Evolutionary conservation across 1,140 invertebrate species (phyloP), one percentile per base, ranked within the genome.

Genomic region (Anadara kagoshimensis): DNA sequence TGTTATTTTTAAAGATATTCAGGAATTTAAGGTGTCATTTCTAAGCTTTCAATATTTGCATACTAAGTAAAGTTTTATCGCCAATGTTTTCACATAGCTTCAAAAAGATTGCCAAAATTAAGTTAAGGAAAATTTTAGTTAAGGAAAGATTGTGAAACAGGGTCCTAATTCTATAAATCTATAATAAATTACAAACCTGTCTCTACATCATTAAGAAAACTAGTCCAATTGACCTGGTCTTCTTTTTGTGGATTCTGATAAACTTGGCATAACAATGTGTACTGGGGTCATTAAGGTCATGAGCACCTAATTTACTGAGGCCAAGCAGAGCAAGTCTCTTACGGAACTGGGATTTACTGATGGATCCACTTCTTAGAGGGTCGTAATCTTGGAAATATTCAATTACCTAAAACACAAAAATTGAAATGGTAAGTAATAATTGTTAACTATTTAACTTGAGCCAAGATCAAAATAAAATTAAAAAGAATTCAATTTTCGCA

Each of bases 361-460:
- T 86, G 4, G 78, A 83, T 5, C 88, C 88, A 77, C 78, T 85
- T 43, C 86, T 75, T 24, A 90, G 77, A 7, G 78, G 73, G 70
- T 90, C 89, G 76, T 81, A 90, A 63, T 89, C 88, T 79, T 87
- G 75, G 70, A 89, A 88, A 71, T 74, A 86, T 67, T 88, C 86
- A 22, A 63, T 72, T 24, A 87, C 82, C 86, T 86, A 62, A 24
- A 73, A 66, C 51, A 61, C 10, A 24, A 45, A 57, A 56, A 29
- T 20, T 22, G n/a, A 36, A 36, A 36, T 7, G 7, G 7, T 36
- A 3, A 18, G 56, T n/a, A 41, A 49, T 49, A 14, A 49, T 49
- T 49, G n/a, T n/a, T n/a, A n/a, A 18, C n/a, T 49, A 18, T 11
- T 49, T 49, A 4, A 49, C 2, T 49, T 49, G 10, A 49, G 14